A percentile compares a stretch with the other conserved stretches of the same genome.
These are phyloP conservation scores for Mesorhabditis sp. DNA, from an alignment of 2,888 invertebrate species.

Conservation along the genomic window DNA sequence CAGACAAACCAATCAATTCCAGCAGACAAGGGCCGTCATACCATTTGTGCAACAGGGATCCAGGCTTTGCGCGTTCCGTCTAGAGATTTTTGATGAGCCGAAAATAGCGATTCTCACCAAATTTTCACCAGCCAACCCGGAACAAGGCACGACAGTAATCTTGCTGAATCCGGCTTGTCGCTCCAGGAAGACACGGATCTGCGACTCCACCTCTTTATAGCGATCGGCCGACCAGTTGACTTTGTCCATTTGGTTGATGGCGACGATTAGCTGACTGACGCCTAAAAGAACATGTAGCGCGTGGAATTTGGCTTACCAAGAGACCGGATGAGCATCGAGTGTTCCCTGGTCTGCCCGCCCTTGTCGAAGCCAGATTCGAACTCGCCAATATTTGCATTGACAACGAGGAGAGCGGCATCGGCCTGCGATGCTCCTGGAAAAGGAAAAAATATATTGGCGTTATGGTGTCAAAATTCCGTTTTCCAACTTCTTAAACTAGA, in stretches of 20 bases:
- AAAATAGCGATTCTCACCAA: slow-evolving; percentile 63
- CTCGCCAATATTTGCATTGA: slow-evolving; percentile 87
- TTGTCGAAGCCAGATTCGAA: slow-evolving; percentile 98
- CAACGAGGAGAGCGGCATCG: slow-evolving; percentile 90
- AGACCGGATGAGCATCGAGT: slow-evolving; percentile 84
- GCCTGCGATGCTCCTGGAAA: slow-evolving; percentile 84
- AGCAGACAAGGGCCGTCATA: slow-evolving; percentile 81
- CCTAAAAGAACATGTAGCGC: slow-evolving; percentile 65
- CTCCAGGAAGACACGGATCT: slow-evolving; percentile 41
- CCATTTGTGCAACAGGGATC: slow-evolving; percentile 67
- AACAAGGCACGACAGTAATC: slow-evolving; percentile 81
- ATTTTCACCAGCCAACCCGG: slow-evolving; percentile 93
- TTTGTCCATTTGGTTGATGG: slow-evolving; percentile 94
- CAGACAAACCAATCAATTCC: slow-evolving; percentile 73
- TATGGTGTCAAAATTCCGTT: neutral
- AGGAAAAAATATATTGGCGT: neutral
- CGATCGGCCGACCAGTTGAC: slow-evolving; percentile 85
- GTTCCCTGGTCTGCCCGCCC: slow-evolving; percentile 95
- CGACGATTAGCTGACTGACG: slow-evolving; percentile 86
- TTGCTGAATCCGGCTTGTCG: slow-evolving; percentile 47
- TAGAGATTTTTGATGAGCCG: slow-evolving; percentile 58
- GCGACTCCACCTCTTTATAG: slow-evolving; percentile 76
- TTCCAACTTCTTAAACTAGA: too few relatives aligned
- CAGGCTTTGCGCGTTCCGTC: neutral
- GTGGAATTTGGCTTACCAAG: slow-evolving; percentile 63